Conservation (phyloP, 2,797 vertebrate genomes). For the Pseudocheirus occidentalis region DNA sequence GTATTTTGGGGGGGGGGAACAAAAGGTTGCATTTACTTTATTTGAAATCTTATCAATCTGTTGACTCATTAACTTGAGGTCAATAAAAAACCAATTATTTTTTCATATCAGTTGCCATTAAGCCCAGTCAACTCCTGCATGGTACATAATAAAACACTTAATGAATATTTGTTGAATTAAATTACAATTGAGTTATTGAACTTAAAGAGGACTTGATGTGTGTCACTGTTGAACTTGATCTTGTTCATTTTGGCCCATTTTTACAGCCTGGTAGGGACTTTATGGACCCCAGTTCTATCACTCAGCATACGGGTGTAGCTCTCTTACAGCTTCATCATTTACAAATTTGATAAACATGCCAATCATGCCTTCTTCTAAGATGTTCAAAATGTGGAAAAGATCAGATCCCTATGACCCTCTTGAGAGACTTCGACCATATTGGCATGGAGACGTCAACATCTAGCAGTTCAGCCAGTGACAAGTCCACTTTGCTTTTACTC, state of each 20-base stretch:
- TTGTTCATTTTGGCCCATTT: neutral
- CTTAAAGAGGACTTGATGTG: neutral
- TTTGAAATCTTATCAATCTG: neutral
- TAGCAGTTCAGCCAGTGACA: neutral
- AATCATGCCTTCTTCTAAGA: neutral
- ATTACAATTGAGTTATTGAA: neutral
- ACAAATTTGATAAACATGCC: neutral
- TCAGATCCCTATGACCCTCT: neutral
- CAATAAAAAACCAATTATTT: neutral
- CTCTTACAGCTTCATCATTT: neutral
- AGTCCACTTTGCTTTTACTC: neutral
- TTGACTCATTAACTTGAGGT: neutral
- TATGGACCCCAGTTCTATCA: neutral
- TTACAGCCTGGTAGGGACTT: neutral
- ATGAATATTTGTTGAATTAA: neutral
- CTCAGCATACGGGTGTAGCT: neutral
- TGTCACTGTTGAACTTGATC: neutral
- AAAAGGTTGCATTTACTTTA: neutral
- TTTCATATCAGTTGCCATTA: neutral
- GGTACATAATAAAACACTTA: neutral
- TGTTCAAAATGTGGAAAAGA: neutral
- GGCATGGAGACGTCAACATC: neutral
- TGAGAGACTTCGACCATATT: neutral
- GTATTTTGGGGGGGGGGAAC: too few species aligned
- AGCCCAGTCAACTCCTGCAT: neutral